phyloP scores from a whole-genome alignment of 2,797 vertebrate genomes.

The Myiotriccus ornatus region DNA sequence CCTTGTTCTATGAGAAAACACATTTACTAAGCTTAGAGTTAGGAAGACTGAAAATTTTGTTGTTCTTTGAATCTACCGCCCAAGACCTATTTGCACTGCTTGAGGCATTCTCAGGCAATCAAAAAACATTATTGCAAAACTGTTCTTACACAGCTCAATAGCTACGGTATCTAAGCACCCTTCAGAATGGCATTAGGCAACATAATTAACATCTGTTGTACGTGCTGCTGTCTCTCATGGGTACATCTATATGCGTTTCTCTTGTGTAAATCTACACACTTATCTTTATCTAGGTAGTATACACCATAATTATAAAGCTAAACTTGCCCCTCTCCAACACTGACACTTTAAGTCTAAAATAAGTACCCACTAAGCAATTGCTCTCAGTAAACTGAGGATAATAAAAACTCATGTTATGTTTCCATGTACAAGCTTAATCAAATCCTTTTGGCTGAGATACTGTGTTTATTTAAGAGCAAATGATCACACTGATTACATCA shows the following conservation, averaged over 20 bases:
- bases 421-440: constrained; percentile 22
- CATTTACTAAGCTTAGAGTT: background rate
- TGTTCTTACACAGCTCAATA: background rate
- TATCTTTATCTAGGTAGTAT: background rate
- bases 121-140: constrained; percentile 22
- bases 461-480: constrained; percentile 37
- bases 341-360: background rate
- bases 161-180: background rate
- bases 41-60: background rate
- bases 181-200: constrained; percentile 33
- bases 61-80: background rate
- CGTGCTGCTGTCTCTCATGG: background rate
- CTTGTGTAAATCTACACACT: background rate
- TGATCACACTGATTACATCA: constrained; percentile 52
- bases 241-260: background rate
- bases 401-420: background rate
- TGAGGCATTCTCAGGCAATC: constrained; percentile 48
- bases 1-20: constrained; percentile 13
- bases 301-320: background rate
- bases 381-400: background rate
- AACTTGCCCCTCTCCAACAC: background rate
- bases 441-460: constrained; percentile 31
- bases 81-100: constrained; percentile 27
- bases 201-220: background rate
- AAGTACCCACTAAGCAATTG: background rate